phyloP scores from a whole-genome alignment of 2,888 invertebrate genomes.

The Eilema griseolum region DNA sequence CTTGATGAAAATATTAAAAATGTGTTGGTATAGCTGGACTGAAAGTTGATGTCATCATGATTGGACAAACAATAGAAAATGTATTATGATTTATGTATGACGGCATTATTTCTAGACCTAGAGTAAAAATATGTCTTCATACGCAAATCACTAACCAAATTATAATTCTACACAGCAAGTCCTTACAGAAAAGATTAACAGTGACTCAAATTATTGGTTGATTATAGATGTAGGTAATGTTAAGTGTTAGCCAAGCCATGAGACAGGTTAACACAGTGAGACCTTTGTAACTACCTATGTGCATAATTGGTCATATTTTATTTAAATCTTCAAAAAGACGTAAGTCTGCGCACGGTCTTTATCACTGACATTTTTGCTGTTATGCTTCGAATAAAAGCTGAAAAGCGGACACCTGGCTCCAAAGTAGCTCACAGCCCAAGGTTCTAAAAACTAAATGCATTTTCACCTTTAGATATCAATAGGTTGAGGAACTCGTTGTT shows the following conservation, averaged over 20 bases:
- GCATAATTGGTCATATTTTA: too few species aligned
- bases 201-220: background rate
- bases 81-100: conserved; percentile 16
- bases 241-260: background rate
- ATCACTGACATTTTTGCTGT: too few species aligned
- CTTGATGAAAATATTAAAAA: conserved; percentile 11
- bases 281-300: too few species aligned
- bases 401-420: too few species aligned
- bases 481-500: conserved; percentile 23
- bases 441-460: background rate
- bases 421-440: background rate
- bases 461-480: background rate
- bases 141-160: background rate
- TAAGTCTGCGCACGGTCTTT: too few species aligned
- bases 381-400: too few species aligned
- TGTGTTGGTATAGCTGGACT: background rate
- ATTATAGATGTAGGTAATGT: background rate
- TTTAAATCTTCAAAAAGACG: too few species aligned
- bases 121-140: conserved; percentile 4
- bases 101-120: conserved; percentile 15
- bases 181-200: background rate
- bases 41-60: conserved; percentile 10
- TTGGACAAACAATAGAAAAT: conserved; percentile 16
- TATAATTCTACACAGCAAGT: background rate
- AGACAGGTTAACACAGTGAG: too few species aligned